Percentiles rank a stretch among this genome's conserved stretches.
Evolutionary conservation across 2,888 invertebrate species (phyloP).

Genomic region (Geotrupes spiniger): DNA sequence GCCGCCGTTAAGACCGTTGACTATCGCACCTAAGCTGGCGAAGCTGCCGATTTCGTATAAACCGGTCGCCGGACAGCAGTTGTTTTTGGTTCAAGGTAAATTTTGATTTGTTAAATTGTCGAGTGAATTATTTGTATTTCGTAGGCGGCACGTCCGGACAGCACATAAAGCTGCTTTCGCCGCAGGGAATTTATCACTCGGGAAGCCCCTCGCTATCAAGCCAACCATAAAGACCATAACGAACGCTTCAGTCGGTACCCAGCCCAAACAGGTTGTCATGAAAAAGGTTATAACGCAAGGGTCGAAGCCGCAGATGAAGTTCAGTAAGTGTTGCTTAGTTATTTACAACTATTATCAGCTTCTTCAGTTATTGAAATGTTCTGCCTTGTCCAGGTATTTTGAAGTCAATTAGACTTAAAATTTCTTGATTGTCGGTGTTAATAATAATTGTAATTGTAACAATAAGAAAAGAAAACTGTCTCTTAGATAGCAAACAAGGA

Average conservation of each 20-base stretch:
- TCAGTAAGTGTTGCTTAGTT: too few relatives aligned
- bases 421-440: too few relatives aligned
- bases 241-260: constrained; percentile 29
- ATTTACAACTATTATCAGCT: too few relatives aligned
- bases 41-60: constrained; percentile 45
- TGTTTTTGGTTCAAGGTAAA: constrained; percentile 51
- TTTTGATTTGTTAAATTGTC: too few relatives aligned
- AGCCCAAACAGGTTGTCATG: constrained; percentile 45
- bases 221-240: constrained; percentile 38
- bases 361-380: too few relatives aligned
- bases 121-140: too few relatives aligned
- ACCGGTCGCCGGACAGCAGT: constrained; percentile 49
- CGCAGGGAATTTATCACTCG: constrained; percentile 44
- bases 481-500: constrained; percentile 19
- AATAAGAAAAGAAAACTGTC: too few relatives aligned
- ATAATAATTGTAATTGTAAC: background rate
- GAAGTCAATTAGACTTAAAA: background rate
- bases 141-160: constrained; percentile 38
- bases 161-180: constrained; percentile 46
- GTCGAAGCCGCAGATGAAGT: constrained; percentile 25
- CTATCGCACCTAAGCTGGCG: constrained; percentile 55
- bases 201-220: constrained; percentile 44
- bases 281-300: constrained; percentile 38
- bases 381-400: too few relatives aligned
- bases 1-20: constrained; percentile 48